Base-by-base conservation (phyloP, 2,888 invertebrate genomes). In the Amphipyra berbera region DNA sequence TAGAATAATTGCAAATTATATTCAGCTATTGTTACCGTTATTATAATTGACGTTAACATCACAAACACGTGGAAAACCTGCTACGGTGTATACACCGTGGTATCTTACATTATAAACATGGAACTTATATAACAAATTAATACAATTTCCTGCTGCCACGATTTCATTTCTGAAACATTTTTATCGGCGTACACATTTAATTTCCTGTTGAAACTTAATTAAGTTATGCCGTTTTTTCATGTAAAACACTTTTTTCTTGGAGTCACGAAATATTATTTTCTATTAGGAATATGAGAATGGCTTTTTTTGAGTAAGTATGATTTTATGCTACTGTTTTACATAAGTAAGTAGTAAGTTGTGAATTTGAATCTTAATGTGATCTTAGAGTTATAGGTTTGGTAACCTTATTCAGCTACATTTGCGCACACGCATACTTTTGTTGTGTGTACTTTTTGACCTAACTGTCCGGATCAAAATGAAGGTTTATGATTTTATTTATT, bases 151-250 rank as follows among this genome's bases (percentile, higher is more conserved):
- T 75, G 52, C 52, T 21, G 27, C 47, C 67, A 61, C 73, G 70
- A 81, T 83, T 78, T 78, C 75, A 77, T 73, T 77, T 71, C 68
- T 69, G 73, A 78, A 83, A 77, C 68, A 77, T 73, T 81, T 76
- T 69, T 80, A 80, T 72, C 75, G 68, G 48, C 59, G 68, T 72
- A 70, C 77, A 79, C 76, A 82, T 85, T 87, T 90, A 89, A 90
- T 90, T 90, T 90, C 90, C 90, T 90, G 88, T 82, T 81, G 67
- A 72, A 82, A 83, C 79, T 82, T 82, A 86, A 88, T 85, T 88
- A 85, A 83, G 80, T 83, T 82, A 84, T 61, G 58, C 73, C 64
- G 63, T 68, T 70, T 72, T 75, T 71, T 69, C 60, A 74, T 64
- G 62, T 66, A 62, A 76, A 82, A 80, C 77, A 76, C 68, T 77